phyloP scores from a whole-genome alignment of 2,888 invertebrate genomes.

The Phyto melanocephala region DNA sequence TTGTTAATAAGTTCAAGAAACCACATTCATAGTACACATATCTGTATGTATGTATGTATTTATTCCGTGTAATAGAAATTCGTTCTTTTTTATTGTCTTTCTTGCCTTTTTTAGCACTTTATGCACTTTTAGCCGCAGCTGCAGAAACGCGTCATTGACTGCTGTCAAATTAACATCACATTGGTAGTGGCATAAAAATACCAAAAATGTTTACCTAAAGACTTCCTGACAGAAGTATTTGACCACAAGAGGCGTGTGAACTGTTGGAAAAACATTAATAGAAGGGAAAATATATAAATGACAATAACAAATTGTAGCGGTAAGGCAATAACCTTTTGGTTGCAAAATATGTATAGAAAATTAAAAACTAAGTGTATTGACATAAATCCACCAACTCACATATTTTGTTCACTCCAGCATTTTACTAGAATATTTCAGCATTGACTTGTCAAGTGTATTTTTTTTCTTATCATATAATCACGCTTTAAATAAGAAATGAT shows the following conservation, averaged over 20 bases:
- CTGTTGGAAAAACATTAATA: slow-evolving; percentile 17
- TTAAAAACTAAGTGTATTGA: background rate
- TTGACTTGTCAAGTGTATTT: slow-evolving; percentile 30
- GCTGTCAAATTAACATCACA: background rate
- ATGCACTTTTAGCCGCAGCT: background rate
- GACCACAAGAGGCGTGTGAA: slow-evolving; percentile 17
- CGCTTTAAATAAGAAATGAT: background rate
- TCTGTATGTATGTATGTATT: background rate
- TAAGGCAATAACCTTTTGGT: slow-evolving; percentile 35
- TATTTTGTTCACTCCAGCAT: background rate
- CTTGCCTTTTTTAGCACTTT: background rate
- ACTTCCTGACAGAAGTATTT: slow-evolving; percentile 40
- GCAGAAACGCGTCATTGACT: background rate
- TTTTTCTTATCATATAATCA: slow-evolving; percentile 21
- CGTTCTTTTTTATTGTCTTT: background rate
- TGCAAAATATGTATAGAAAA: background rate
- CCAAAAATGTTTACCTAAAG: slow-evolving; percentile 17
- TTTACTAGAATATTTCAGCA: background rate
- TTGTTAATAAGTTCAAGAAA: slow-evolving; percentile 37
- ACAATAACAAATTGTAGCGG: background rate
- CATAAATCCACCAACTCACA: background rate
- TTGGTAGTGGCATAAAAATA: background rate
- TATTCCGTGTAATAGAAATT: background rate
- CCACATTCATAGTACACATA: background rate
- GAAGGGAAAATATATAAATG: background rate